Percentiles rank a stretch among this genome's conserved stretches.
Evolutionary conservation across 2,113 vertebrate species (phyloP).

Genomic region (Aix galericulata): DNA sequence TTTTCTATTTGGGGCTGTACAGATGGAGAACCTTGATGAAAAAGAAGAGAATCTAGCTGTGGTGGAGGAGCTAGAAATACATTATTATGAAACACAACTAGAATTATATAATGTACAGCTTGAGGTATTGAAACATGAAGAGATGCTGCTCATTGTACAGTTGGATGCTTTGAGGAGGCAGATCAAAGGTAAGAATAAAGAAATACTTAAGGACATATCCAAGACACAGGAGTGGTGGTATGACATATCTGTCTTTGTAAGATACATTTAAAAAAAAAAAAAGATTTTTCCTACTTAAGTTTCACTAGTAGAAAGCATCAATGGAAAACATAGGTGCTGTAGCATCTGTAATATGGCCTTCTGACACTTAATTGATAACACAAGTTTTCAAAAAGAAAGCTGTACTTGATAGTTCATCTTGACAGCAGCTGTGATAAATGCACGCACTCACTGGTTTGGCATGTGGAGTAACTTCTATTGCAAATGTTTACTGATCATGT

Average conservation of each 20-base stretch:
- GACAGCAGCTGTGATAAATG: not conserved
- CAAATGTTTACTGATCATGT: not conserved
- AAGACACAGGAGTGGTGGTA: not conserved
- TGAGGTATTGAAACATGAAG: conserved; percentile 92
- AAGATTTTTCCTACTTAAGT: not conserved
- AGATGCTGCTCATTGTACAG: conserved; percentile 88
- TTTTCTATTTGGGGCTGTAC: not conserved
- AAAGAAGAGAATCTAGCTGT: conserved; percentile 56
- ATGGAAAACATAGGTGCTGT: not conserved
- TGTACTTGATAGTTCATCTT: not conserved
- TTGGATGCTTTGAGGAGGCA: conserved; percentile 85
- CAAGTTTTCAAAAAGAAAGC: not conserved
- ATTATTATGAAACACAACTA: conserved; percentile 91
- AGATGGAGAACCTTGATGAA: conserved; percentile 83
- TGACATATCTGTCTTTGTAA: not conserved
- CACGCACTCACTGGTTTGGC: not conserved
- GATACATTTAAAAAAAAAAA: not conserved
- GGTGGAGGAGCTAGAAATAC: conserved; percentile 88
- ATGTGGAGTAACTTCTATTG: not conserved
- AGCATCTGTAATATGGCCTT: not conserved
- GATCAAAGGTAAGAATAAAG: conserved; percentile 84
- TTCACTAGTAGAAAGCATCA: not conserved
- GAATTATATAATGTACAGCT: conserved; percentile 92
- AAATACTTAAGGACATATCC: not conserved
- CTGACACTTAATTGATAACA: not conserved